These are phyloP conservation scores for Pseudomugil gertrudae DNA, from an alignment of 2,797 vertebrate species.

Conservation along the genomic window DNA sequence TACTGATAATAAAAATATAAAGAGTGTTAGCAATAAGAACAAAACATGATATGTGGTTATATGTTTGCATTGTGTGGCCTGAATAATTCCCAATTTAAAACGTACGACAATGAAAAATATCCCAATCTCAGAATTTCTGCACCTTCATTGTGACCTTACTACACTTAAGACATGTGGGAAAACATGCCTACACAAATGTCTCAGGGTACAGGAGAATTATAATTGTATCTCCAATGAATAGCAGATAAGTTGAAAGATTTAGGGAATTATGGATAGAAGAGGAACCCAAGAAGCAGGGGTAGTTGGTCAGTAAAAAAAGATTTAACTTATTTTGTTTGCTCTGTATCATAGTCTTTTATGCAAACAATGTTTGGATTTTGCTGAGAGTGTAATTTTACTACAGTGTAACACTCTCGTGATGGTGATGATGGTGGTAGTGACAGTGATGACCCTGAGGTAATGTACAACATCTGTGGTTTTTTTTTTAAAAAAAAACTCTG, in stretches of 20 bases:
- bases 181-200: background rate
- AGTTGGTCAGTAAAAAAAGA: background rate
- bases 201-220: background rate
- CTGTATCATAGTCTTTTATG: background rate
- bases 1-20: background rate
- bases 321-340: background rate
- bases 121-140: background rate
- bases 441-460: conserved; percentile 14
- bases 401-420: background rate
- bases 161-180: background rate
- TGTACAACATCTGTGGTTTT: conserved; percentile 8
- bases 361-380: background rate
- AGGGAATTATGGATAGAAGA: background rate
- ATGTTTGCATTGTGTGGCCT: background rate
- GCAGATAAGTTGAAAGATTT: background rate
- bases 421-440: conserved; percentile 40
- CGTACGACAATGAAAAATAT: background rate
- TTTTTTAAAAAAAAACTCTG: background rate
- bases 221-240: background rate
- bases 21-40: no score
- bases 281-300: background rate
- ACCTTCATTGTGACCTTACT: background rate
- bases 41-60: background rate
- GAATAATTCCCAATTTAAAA: no score
- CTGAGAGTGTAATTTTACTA: conserved; percentile 15